Percentiles rank a stretch among this genome's conserved stretches.
Conservation (phyloP, 2,113 vertebrate genomes). For the Pelusios castaneus region DNA sequence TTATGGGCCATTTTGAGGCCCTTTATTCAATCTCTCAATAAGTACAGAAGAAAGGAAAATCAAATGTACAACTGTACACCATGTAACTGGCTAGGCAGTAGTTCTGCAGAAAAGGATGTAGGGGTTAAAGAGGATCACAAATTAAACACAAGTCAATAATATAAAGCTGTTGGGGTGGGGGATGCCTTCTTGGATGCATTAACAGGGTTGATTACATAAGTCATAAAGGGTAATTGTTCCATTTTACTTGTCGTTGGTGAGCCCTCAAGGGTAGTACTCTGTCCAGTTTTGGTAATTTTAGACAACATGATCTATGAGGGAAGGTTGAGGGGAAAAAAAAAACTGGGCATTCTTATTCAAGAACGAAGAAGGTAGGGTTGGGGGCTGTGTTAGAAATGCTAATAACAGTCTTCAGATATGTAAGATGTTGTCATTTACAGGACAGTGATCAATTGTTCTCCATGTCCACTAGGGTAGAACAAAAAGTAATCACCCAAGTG, state of each 20-base stretch:
- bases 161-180: too few relatives aligned
- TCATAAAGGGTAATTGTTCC: not conserved
- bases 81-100: not conserved
- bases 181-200: not conserved
- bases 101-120: not conserved
- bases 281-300: not conserved
- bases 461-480: too few relatives aligned
- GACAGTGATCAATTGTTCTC: too few relatives aligned
- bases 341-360: too few relatives aligned
- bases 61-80: not conserved
- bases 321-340: too few relatives aligned
- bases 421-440: too few relatives aligned
- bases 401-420: too few relatives aligned
- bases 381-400: too few relatives aligned
- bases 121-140: not conserved
- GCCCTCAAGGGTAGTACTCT: too few relatives aligned
- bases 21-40: not conserved
- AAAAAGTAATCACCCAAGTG: too few relatives aligned
- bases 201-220: not conserved
- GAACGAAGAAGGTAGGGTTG: too few relatives aligned
- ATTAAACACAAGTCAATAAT: not conserved
- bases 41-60: not conserved
- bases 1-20: not conserved
- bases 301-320: too few relatives aligned
- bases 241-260: not conserved